Conservation (phyloP, 2,113 vertebrate species). For the Nycticryphes semicollaris region DNA sequence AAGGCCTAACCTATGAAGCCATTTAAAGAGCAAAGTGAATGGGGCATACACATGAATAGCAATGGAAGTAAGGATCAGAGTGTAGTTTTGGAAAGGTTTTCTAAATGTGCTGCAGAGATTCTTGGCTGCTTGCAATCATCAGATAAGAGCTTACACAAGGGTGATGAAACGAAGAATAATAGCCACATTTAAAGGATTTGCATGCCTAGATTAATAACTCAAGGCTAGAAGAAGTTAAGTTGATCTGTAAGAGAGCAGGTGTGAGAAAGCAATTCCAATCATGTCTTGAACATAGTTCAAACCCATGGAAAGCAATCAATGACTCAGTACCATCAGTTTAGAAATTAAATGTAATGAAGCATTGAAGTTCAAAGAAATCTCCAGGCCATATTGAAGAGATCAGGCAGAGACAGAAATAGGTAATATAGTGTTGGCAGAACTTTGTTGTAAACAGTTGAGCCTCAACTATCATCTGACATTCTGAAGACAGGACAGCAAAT, state of each 20-base stretch:
- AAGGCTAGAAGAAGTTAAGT: neutral
- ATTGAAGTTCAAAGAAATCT: slow-evolving; percentile 28
- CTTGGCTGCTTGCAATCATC: slow-evolving; percentile 2
- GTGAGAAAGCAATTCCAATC: slow-evolving; percentile 27
- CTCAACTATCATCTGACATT: neutral
- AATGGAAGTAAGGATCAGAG: neutral
- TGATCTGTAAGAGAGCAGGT: neutral
- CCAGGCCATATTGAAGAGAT: slow-evolving; percentile 6
- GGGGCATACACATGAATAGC: neutral
- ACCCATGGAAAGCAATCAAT: slow-evolving; percentile 38
- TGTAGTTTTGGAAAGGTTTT: neutral
- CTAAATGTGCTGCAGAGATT: neutral
- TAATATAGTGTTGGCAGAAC: neutral
- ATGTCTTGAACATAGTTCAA: slow-evolving; percentile 7
- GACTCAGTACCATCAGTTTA: neutral
- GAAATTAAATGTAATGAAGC: slow-evolving; percentile 14
- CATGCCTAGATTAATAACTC: neutral
- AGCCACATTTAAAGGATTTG: neutral
- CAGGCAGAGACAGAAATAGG: neutral
- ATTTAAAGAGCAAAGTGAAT: neutral
- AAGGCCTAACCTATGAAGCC: neutral
- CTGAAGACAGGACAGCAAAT: neutral
- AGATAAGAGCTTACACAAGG: neutral
- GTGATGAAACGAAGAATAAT: slow-evolving; percentile 14
- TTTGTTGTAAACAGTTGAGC: neutral